Base-by-base conservation (phyloP, 2,113 vertebrate species). In the Oceanites oceanicus region DNA sequence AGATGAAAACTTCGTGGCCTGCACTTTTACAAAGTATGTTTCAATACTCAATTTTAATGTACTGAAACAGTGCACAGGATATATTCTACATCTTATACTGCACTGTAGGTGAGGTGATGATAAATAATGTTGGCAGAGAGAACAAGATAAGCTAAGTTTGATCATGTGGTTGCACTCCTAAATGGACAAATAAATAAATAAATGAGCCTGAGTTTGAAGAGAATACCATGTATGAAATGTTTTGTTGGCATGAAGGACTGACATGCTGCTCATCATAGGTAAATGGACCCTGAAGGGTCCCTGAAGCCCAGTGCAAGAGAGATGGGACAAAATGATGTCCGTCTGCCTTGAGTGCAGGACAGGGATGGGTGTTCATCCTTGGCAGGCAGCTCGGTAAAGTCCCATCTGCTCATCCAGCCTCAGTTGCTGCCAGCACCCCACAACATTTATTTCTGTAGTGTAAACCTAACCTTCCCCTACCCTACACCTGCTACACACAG, bases 261-360 rank as follows among this genome's bases (percentile, higher is more conserved):
- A 8, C 27, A 27, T 29, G 19, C 3, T 55, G 4, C 8, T 27
- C 34, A 11, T 47, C 5, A n/a, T 19, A 15, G 13, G 15, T 25
- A 47, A 65, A n/a, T 0, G 1, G 19, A 32, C 8, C 18, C 45
- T 13, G 16, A 30, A 66, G 10, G 8, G 26, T 76, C 38, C 38
- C 38, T 38, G 38, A 38, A 38, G 38, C 38, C 38, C 38, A 38
- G 38, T 53, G 21, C 17, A 38, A 52, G 8, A 7, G 7, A 30
- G 9, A 25, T 15, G 12, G 30, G n/a, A 15, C 0, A 1, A 22
- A n/a, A 15, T 29, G 2, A 19, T 34, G 47, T 34, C 42, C 27
- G 13, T 21, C 21, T 56, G 25, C 27, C 36, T 52, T 40, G 25
- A 13, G 8, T 30, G 30, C 15, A 49, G n/a, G 56, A 29, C 9